phyloP scores from a whole-genome alignment of 2,113 vertebrate genomes.

The Lutjanus erythropterus region DNA sequence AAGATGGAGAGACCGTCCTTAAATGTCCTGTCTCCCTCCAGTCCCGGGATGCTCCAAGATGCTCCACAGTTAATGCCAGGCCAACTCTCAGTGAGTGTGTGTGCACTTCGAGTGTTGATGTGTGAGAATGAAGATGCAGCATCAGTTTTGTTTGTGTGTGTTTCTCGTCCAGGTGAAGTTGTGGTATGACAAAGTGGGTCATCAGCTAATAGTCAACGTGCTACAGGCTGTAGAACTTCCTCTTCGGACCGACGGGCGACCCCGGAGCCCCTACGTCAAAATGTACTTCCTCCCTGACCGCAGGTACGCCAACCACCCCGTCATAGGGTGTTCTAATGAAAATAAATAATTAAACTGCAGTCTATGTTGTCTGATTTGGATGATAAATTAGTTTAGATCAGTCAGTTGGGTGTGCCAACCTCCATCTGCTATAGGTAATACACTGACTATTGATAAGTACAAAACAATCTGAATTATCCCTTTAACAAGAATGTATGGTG shows the following conservation, averaged over 20 bases:
- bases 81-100: slow-evolving; percentile 92
- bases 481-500: too few species aligned
- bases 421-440: too few species aligned
- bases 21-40: slow-evolving; percentile 97
- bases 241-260: slow-evolving; percentile 91
- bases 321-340: neutral
- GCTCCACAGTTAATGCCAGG: slow-evolving; percentile 95
- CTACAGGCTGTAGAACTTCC: slow-evolving; percentile 94
- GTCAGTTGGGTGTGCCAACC: too few species aligned
- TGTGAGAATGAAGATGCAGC: neutral
- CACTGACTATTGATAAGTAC: too few species aligned
- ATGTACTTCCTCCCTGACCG: slow-evolving; percentile 99
- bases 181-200: slow-evolving; percentile 98
- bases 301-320: slow-evolving; percentile 71
- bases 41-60: slow-evolving; percentile 93
- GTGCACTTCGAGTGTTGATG: neutral
- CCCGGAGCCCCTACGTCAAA: slow-evolving; percentile 98
- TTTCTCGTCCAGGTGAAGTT: slow-evolving; percentile 90
- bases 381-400: neutral
- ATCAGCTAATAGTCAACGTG: slow-evolving; percentile 97
- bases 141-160: slow-evolving; percentile 19
- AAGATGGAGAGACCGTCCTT: slow-evolving; percentile 98
- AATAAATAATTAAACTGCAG: neutral
- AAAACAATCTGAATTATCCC: too few species aligned
- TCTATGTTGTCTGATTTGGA: neutral